phyloP scores from a whole-genome alignment of 2,888 invertebrate species.

The Lepidocyrtinus sp. region DNA sequence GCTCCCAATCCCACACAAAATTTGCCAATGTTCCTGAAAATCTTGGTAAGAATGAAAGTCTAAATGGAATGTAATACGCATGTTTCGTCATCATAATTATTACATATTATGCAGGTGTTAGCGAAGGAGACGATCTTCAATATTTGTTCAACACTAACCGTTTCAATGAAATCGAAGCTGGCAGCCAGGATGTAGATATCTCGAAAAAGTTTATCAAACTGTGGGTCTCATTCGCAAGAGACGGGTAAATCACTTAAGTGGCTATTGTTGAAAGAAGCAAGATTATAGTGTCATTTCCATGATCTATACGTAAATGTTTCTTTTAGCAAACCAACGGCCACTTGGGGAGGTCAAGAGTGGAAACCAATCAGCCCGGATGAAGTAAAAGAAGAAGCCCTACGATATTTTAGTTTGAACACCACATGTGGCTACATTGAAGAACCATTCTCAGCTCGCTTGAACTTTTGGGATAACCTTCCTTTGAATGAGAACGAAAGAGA shows the following conservation, averaged over 20 bases:
- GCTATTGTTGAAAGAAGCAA: too few species aligned
- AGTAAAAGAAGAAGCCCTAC: conserved; percentile 65
- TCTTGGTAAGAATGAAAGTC: conserved; percentile 45
- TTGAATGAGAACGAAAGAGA: conserved; percentile 67
- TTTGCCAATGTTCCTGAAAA: conserved; percentile 56
- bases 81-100: background rate
- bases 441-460: conserved; percentile 66
- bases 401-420: conserved; percentile 64
- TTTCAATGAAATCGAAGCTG: conserved; percentile 47
- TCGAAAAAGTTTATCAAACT: conserved; percentile 65
- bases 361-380: conserved; percentile 61
- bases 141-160: conserved; percentile 66
- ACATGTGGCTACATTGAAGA: conserved; percentile 63
- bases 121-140: conserved; percentile 68
- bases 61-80: background rate
- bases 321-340: conserved; percentile 61
- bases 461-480: conserved; percentile 69
- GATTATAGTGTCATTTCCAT: too few species aligned
- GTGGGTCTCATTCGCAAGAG: conserved; percentile 66
- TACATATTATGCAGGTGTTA: conserved; percentile 58
- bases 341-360: conserved; percentile 63
- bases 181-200: conserved; percentile 55
- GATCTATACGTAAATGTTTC: background rate
- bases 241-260: too few species aligned
- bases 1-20: conserved; percentile 60